Base-by-base conservation (phyloP, 2,888 invertebrate genomes). In the Pharmacophagus antenor region DNA sequence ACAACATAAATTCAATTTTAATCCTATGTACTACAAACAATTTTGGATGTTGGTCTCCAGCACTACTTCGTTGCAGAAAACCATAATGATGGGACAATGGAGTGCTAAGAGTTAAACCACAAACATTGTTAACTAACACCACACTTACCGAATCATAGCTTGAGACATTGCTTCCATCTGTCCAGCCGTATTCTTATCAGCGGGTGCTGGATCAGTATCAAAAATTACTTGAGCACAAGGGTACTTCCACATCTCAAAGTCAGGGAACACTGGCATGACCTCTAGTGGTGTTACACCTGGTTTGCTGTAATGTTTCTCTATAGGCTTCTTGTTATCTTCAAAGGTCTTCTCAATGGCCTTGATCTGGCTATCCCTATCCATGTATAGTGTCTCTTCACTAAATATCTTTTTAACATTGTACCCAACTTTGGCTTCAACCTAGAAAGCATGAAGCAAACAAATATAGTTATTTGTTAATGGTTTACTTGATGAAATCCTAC, bases 221-320 rank as follows among this genome's bases (percentile, higher is more conserved):
- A 99, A 99, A 76, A 99, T 98, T 66, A 99, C 99, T 84, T 96
- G 96, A 50, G 99, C 99, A 84, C 98, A 99, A 0, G 99, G 98
- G 89, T 98, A 98, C 79, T 97, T 98, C 99, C 99, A 99, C 76
- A 98, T 92, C 72, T 96, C 95, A 80, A 98, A 99, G 87, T 99
- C 99, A 12, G 99, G 99, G 85, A 95, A 98, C 18, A 99, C 93
- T 0, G 96, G 94, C 77, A 97, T 91, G 17, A 88, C 73, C 83
- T 99, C 98, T 8, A 98, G 94, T 0, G 99, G 97, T 4, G 94
- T 94, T 41, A 99, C 98, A 71, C 97, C 97, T 0, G 98, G 97
- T 87, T 99, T 99, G 77, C 97, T 98, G 87, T 99, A 98, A 83
- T 99, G 99, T 72, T 96, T 96, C 63, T 94, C 95, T 65, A 98